Evolutionary conservation across 2,888 invertebrate genomes (phyloP).

Genomic region (Syrista parreyssii): DNA sequence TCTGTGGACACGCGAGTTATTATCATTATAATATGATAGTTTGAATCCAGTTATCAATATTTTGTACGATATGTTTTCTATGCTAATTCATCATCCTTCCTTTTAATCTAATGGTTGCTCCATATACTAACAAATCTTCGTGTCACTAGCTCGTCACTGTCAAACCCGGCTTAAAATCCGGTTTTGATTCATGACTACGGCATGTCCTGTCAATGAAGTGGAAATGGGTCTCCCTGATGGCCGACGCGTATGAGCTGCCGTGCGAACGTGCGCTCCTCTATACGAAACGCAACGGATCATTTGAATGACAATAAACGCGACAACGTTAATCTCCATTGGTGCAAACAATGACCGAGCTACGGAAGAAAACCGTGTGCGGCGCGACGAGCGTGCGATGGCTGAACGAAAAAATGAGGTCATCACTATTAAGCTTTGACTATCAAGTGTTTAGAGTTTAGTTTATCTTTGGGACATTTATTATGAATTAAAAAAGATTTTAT

Average conservation of each 20-base stretch:
- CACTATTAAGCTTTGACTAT: not conserved
- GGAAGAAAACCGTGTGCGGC: not conserved
- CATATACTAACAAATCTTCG: conserved; percentile 44
- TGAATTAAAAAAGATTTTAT: not conserved
- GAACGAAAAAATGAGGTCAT: not conserved
- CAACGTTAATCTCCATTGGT: not conserved
- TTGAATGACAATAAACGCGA: not conserved
- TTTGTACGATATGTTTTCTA: conserved; percentile 26
- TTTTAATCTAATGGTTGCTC: conserved; percentile 12
- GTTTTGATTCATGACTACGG: conserved; percentile 37
- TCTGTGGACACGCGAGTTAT: not conserved
- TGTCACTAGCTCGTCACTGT: conserved; percentile 56
- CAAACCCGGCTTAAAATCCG: conserved; percentile 50
- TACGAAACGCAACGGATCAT: not conserved
- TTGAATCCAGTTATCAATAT: not conserved
- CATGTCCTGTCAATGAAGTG: not conserved
- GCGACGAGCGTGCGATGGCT: not conserved
- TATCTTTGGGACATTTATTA: not conserved
- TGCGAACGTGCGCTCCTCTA: not conserved
- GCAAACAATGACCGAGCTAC: not conserved
- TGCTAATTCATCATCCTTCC: conserved; percentile 50
- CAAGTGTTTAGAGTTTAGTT: not conserved
- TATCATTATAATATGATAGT: not conserved
- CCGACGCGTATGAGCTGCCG: not conserved
- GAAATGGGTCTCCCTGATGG: not conserved